A percentile compares a stretch with the other conserved stretches of the same genome.
Conservation (phyloP, 2,113 vertebrate genomes). For the Daphoenositta chrysoptera region DNA sequence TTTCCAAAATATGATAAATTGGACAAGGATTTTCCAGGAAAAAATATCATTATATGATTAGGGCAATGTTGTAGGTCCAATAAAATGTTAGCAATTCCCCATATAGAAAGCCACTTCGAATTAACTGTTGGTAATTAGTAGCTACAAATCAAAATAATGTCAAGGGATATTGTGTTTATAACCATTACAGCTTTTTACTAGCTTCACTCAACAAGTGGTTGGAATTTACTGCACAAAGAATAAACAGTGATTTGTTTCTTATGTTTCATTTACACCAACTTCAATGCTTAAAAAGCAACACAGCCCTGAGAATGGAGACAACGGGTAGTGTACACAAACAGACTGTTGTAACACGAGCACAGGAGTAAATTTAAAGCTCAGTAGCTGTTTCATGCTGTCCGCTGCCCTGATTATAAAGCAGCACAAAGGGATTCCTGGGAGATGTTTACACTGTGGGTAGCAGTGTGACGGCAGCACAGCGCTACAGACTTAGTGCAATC, state of each 20-base stretch:
- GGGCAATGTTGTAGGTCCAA: not conserved
- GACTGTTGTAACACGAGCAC: not conserved
- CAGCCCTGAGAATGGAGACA: not conserved
- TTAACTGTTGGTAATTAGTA: conserved; percentile 12
- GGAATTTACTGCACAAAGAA: not conserved
- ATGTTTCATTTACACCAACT: not conserved
- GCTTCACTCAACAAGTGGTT: not conserved
- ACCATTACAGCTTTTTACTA: not conserved
- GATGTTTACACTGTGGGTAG: not conserved
- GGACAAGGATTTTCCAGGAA: not conserved
- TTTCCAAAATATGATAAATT: not conserved
- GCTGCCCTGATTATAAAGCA: not conserved
- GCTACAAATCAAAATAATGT: not conserved
- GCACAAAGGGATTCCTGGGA: not conserved
- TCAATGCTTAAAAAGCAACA: not conserved
- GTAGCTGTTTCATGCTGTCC: not conserved
- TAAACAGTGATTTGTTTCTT: not conserved
- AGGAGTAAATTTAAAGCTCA: not conserved
- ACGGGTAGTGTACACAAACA: fast-evolving
- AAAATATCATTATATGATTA: not conserved
- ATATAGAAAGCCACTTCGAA: not conserved
- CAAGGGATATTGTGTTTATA: not conserved
- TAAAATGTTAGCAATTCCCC: not conserved
- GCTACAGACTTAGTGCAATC: not conserved
- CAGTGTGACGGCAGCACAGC: not conserved